A percentile compares a stretch with the other conserved stretches of the same genome.
phyloP scores from a whole-genome alignment of 2,113 vertebrate genomes.

The Paratilapia polleni region DNA sequence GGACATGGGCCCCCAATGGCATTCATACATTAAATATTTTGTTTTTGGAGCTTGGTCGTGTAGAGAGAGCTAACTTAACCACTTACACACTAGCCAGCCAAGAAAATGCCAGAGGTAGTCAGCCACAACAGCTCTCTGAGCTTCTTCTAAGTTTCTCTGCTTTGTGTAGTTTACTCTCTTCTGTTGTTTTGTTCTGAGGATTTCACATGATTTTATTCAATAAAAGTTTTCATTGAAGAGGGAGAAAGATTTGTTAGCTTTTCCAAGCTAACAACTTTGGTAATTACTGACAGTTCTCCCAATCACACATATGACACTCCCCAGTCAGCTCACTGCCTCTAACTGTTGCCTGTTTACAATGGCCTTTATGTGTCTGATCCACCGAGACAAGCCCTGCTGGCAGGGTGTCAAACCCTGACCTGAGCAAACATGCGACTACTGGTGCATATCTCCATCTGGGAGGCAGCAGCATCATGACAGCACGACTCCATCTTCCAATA shows the following conservation, averaged over 20 bases:
- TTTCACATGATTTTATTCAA: not conserved
- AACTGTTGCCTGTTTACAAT: not conserved
- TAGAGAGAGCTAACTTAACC: not conserved
- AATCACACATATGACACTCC: not conserved
- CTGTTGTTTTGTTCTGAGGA: not conserved
- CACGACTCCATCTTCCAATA: slow-evolving; percentile 64
- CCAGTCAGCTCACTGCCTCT: not conserved
- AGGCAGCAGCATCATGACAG: slow-evolving; percentile 59
- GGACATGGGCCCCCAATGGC: not conserved
- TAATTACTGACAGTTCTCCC: not conserved
- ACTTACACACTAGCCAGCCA: not conserved
- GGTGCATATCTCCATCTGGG: slow-evolving; percentile 54
- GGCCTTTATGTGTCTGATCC: slow-evolving; percentile 11
- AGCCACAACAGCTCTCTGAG: not conserved
- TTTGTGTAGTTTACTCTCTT: not conserved
- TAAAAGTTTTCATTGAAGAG: not conserved
- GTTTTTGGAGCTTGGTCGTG: not conserved
- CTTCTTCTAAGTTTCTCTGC: not conserved
- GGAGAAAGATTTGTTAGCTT: no score
- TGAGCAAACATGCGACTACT: slow-evolving; percentile 25
- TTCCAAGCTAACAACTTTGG: not conserved
- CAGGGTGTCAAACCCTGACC: slow-evolving; percentile 23
- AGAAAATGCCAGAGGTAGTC: not conserved
- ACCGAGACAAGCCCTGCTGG: not conserved
- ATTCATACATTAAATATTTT: not conserved